Percentiles rank a stretch among this genome's conserved stretches.
Evolutionary conservation across 2,113 vertebrate genomes (phyloP).

Genomic region (Solea senegalensis): DNA sequence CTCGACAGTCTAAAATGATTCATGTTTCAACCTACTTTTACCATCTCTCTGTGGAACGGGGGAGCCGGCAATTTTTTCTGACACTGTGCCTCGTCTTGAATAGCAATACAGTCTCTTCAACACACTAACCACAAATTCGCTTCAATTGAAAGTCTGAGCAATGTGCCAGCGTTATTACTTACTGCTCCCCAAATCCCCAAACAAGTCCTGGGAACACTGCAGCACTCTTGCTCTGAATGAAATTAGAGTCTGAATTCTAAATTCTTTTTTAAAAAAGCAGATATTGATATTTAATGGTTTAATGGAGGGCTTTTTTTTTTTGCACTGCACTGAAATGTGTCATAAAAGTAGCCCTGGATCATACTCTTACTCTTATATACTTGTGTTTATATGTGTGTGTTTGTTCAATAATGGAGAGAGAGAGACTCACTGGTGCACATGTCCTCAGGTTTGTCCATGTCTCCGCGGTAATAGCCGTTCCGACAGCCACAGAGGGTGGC

Average conservation of each 20-base stretch:
- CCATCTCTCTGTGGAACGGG: slow-evolving; percentile 63
- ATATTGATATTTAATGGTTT: slow-evolving; percentile 45
- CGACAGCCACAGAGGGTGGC: slow-evolving; percentile 91
- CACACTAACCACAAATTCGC: slow-evolving; percentile 68
- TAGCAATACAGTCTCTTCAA: slow-evolving; percentile 59
- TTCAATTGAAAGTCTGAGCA: slow-evolving; percentile 57
- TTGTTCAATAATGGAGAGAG: slow-evolving; percentile 13
- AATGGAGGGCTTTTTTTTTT: slow-evolving; percentile 35
- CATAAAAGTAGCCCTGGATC: background rate
- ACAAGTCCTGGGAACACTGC: slow-evolving; percentile 40
- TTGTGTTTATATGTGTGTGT: background rate
- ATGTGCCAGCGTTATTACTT: slow-evolving; percentile 67
- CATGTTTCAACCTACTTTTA: slow-evolving; percentile 78
- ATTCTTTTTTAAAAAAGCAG: slow-evolving; percentile 26
- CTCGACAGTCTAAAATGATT: slow-evolving; percentile 66
- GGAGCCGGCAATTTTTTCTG: slow-evolving; percentile 56
- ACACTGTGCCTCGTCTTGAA: slow-evolving; percentile 59
- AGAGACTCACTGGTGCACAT: slow-evolving; percentile 94
- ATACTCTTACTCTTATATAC: background rate
- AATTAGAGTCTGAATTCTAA: slow-evolving; percentile 47
- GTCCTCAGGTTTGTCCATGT: slow-evolving; percentile 89
- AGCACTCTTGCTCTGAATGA: slow-evolving; percentile 27
- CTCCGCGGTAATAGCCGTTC: slow-evolving; percentile 93
- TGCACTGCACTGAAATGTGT: slow-evolving; percentile 10
- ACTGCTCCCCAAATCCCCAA: slow-evolving; percentile 66